Conservation (phyloP, 1,140 invertebrate species). For the Coptotermes formosanus region DNA sequence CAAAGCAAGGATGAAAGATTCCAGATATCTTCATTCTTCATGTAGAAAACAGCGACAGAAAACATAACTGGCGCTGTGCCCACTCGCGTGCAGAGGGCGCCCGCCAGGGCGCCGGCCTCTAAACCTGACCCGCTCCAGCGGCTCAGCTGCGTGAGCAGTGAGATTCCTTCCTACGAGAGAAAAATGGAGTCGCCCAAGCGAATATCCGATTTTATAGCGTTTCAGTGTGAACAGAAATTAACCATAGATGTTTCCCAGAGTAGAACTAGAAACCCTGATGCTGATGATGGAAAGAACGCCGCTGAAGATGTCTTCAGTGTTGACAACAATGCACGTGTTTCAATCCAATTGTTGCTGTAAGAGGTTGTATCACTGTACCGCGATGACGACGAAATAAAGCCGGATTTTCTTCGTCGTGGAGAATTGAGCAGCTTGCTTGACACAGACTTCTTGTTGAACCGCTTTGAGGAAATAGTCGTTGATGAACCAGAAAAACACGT, state of each 20-base stretch:
- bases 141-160: background rate
- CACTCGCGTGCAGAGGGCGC: background rate
- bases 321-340: conserved; percentile 15
- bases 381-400: background rate
- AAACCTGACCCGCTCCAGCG: background rate
- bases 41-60: background rate
- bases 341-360: background rate
- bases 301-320: conserved; percentile 12
- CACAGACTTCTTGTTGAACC: background rate
- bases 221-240: conserved; percentile 35
- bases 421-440: background rate
- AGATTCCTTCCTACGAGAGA: background rate
- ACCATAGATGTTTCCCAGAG: conserved; percentile 37
- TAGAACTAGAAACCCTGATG: conserved; percentile 32
- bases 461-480: background rate
- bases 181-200: too few species aligned
- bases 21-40: background rate
- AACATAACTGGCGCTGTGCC: background rate
- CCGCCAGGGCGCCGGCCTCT: background rate
- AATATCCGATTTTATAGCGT: background rate
- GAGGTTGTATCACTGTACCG: background rate
- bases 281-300: conserved; percentile 29
- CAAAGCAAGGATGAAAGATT: background rate
- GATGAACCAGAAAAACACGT: background rate
- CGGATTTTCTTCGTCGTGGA: background rate